Percentiles rank a stretch among this genome's conserved stretches.
Evolutionary conservation across 2,888 invertebrate genomes (phyloP).

Genomic region (Mimas tiliae): DNA sequence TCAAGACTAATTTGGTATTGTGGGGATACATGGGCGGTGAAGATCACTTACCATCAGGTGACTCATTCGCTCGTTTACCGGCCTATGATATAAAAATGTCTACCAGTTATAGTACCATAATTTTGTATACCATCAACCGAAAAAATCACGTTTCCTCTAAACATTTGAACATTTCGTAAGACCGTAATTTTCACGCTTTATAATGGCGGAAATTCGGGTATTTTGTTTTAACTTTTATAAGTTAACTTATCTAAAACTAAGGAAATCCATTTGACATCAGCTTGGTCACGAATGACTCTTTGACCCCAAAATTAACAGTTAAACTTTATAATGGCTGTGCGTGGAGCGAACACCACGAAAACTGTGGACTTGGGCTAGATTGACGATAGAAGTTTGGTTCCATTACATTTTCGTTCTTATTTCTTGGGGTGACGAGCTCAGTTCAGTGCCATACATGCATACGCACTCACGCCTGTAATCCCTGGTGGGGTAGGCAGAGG

Average conservation of each 20-base stretch:
- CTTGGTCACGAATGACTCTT: slow-evolving; percentile 65
- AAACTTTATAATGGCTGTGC: slow-evolving; percentile 73
- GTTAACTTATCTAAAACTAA: slow-evolving; percentile 35
- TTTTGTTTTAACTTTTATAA: slow-evolving; percentile 28
- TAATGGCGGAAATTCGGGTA: slow-evolving; percentile 8
- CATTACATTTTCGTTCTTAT: no score
- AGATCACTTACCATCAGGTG: no score
- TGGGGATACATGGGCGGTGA: no score
- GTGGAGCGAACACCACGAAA: not conserved
- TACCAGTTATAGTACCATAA: no score
- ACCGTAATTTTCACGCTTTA: slow-evolving; percentile 21
- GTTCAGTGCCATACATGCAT: no score
- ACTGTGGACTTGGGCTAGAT: slow-evolving; percentile 30
- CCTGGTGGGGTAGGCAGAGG: no score
- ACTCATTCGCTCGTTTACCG: no score
- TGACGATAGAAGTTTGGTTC: not conserved
- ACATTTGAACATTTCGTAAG: not conserved
- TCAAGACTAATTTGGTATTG: no score
- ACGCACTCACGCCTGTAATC: no score
- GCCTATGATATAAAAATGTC: no score
- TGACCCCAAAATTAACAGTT: slow-evolving; percentile 74
- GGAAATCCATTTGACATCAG: slow-evolving; percentile 72
- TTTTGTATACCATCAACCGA: no score
- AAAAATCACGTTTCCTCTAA: not conserved
- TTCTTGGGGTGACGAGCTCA: no score